phyloP scores from a whole-genome alignment of 2,888 invertebrate genomes.

The Zhuqinia jingwanae region DNA sequence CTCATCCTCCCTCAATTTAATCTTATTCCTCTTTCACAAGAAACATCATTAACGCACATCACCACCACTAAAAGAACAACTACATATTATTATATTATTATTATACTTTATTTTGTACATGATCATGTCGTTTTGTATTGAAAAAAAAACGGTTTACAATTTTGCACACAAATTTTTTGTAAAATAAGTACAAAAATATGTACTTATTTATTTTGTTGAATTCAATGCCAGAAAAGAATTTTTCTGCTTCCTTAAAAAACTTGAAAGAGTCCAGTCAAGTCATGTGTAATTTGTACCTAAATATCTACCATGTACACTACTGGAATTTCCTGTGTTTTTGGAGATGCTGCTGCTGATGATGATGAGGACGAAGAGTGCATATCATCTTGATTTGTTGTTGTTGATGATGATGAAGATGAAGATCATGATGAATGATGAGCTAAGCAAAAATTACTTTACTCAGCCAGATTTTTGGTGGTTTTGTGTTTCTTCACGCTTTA shows the following conservation, averaged over 20 bases:
- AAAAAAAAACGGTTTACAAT: not conserved
- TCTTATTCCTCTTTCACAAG: too few species aligned
- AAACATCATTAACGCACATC: constrained; percentile 61
- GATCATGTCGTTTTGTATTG: constrained; percentile 18
- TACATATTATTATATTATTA: too few species aligned
- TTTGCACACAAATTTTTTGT: constrained; percentile 39
- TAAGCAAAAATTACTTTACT: constrained; percentile 59
- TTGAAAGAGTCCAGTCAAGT: not conserved
- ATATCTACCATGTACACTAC: not conserved
- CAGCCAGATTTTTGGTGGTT: constrained; percentile 18
- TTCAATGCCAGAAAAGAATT: constrained; percentile 39
- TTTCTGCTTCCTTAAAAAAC: constrained; percentile 4
- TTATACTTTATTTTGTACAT: not conserved
- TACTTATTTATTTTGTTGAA: not conserved
- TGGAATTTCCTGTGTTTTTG: constrained; percentile 70
- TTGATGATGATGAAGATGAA: not conserved
- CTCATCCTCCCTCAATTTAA: too few species aligned
- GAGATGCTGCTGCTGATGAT: not conserved
- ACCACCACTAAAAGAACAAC: too few species aligned
- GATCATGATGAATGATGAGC: not conserved
- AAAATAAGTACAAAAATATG: not conserved
- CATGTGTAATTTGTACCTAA: not conserved
- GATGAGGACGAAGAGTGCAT: not conserved
- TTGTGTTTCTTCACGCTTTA: constrained; percentile 52
- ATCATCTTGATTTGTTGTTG: too few species aligned